Conservation (phyloP, 2,888 invertebrate genomes). For the Drosophila suboccidentalis region DNA sequence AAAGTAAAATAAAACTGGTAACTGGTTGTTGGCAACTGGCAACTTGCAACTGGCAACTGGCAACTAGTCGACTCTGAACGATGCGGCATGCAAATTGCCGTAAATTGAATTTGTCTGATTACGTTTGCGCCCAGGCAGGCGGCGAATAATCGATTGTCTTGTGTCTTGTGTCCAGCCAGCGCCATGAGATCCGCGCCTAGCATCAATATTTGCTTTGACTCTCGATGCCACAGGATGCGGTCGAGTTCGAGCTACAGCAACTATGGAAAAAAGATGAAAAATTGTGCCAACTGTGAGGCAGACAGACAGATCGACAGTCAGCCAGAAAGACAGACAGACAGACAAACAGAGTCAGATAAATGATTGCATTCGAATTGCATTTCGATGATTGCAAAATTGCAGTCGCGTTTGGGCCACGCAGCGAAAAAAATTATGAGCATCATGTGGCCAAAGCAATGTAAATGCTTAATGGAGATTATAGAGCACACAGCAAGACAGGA, state of each 20-base stretch:
- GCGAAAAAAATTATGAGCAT: slow-evolving; percentile 66
- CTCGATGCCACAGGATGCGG: slow-evolving; percentile 57
- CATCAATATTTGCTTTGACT: slow-evolving; percentile 67
- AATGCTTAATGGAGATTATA: slow-evolving; percentile 71
- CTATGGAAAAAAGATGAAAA: slow-evolving; percentile 62
- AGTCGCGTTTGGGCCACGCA: too few species aligned
- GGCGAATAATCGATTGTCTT: slow-evolving; percentile 72
- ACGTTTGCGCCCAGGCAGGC: slow-evolving; percentile 65
- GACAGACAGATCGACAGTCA: slow-evolving; percentile 25
- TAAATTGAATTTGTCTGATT: slow-evolving; percentile 80
- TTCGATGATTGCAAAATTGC: slow-evolving; percentile 79
- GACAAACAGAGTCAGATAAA: slow-evolving; percentile 62
- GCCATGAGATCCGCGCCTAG: slow-evolving; percentile 43
- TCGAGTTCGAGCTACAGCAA: slow-evolving; percentile 1
- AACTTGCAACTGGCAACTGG: slow-evolving; percentile 33
- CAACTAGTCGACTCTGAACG: slow-evolving; percentile 29
- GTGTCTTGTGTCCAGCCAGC: slow-evolving; percentile 58
- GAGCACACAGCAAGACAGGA: slow-evolving; percentile 49
- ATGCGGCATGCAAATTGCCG: slow-evolving; percentile 76
- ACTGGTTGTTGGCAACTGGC: slow-evolving; percentile 23
- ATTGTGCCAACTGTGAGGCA: slow-evolving; percentile 60
- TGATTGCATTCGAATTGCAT: slow-evolving; percentile 81
- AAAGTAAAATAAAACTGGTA: slow-evolving; percentile 23
- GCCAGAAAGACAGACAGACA: slow-evolving; percentile 19
- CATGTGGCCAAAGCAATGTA: slow-evolving; percentile 56